Percentiles rank a stretch among this genome's conserved stretches.
Conservation (phyloP, 2,888 invertebrate species). For the Pyrrhia umbra region DNA sequence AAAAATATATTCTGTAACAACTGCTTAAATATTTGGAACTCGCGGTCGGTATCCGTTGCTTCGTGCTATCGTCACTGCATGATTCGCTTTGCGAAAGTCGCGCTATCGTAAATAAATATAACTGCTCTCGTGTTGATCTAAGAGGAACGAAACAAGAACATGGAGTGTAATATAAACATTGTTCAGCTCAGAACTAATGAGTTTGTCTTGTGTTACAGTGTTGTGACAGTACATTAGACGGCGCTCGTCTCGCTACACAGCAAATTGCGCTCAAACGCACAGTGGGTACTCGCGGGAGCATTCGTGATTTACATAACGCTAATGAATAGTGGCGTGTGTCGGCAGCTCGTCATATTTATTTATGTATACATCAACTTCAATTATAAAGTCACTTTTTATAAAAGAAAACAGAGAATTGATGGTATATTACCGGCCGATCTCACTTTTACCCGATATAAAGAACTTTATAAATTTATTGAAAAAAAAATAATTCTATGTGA, state of each 20-base stretch:
- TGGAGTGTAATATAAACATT: constrained; percentile 26
- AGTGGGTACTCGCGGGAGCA: constrained; percentile 1
- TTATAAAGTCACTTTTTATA: too few relatives aligned
- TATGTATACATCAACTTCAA: too few relatives aligned
- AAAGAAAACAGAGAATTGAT: too few relatives aligned
- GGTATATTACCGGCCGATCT: too few relatives aligned
- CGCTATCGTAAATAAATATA: constrained; percentile 11
- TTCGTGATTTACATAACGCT: constrained; percentile 40
- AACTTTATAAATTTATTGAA: too few relatives aligned
- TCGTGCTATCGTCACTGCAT: too few relatives aligned
- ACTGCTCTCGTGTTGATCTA: constrained; percentile 19
- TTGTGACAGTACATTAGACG: constrained; percentile 5
- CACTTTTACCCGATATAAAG: too few relatives aligned
- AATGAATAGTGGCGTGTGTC: constrained; percentile 37
- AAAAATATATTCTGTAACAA: too few relatives aligned
- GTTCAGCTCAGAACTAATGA: constrained; percentile 27
- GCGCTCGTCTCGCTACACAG: constrained; percentile 2
- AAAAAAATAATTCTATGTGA: too few relatives aligned
- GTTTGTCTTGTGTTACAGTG: constrained; percentile 17
- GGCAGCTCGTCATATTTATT: constrained; percentile 3
- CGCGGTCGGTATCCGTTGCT: too few relatives aligned
- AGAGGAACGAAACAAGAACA: constrained; percentile 21
- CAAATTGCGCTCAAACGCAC: not conserved
- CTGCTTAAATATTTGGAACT: too few relatives aligned
- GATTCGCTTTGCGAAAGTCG: too few relatives aligned